phyloP scores from a whole-genome alignment of 2,888 invertebrate species.

The Cacoxenus indagator region DNA sequence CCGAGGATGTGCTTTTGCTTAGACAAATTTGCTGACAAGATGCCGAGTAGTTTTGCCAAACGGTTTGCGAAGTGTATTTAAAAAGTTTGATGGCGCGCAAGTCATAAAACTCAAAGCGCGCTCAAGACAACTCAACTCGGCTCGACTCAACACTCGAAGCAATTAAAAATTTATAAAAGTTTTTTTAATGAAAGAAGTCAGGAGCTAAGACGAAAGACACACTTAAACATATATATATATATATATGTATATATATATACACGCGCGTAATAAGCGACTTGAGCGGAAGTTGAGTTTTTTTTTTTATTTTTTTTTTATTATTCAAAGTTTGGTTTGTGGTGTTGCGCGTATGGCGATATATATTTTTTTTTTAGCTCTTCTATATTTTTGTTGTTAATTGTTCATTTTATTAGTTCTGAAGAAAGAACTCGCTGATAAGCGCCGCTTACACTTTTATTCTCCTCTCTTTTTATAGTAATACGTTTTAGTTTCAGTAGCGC shows the following conservation, averaged over 20 bases:
- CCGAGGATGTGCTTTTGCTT: slow-evolving; percentile 5
- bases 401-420: not conserved
- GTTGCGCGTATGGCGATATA: not conserved
- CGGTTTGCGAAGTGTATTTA: slow-evolving; percentile 3
- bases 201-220: not conserved
- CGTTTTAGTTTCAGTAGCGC: not conserved
- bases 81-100: not conserved
- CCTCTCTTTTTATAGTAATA: not conserved
- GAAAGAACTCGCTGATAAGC: not conserved
- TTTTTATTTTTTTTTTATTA: not conserved
- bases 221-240: not conserved
- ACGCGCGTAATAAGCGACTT: not conserved
- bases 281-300: not conserved
- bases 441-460: not conserved
- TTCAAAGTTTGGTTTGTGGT: not conserved
- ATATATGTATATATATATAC: not conserved
- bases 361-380: not conserved
- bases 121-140: not conserved
- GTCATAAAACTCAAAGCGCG: not conserved
- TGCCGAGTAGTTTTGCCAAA: not conserved
- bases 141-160: not conserved
- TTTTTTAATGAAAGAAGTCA: slow-evolving; percentile 19
- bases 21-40: not conserved
- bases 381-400: not conserved
- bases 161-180: slow-evolving; percentile 25